These are phyloP conservation scores for Entosphenus tridentatus DNA, from an alignment of 2,113 vertebrate genomes.

Conservation along the genomic window DNA sequence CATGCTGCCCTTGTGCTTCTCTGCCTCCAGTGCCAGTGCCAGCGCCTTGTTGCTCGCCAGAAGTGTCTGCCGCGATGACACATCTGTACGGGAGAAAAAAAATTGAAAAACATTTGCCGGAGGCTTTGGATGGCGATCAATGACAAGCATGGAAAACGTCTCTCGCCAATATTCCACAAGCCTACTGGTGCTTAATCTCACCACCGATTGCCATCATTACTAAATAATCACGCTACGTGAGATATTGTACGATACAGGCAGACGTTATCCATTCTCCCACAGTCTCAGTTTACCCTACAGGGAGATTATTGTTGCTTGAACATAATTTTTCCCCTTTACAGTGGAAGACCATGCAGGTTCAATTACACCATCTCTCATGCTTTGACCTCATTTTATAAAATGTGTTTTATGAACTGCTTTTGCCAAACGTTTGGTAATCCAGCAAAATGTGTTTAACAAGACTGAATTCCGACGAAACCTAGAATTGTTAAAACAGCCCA, in stretches of 20 bases:
- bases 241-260: background rate
- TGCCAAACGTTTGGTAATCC: too few relatives aligned
- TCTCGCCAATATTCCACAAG: background rate
- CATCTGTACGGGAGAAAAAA: background rate
- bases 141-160: background rate
- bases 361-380: too few relatives aligned
- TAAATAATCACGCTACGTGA: background rate
- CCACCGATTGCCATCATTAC: background rate
- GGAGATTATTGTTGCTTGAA: too few relatives aligned
- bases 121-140: background rate
- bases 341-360: too few relatives aligned
- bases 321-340: too few relatives aligned
- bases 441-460: too few relatives aligned
- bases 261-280: background rate
- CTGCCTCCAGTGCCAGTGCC: background rate
- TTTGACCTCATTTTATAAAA: too few relatives aligned
- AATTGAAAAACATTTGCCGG: background rate
- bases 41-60: slow-evolving; percentile 3
- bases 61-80: background rate
- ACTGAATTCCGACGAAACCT: too few relatives aligned
- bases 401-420: too few relatives aligned
- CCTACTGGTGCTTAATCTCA: background rate
- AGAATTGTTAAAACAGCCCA: too few relatives aligned
- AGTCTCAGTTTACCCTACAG: background rate
- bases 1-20: background rate